A percentile compares a stretch with the other conserved stretches of the same genome.
Evolutionary conservation across 2,797 vertebrate species (phyloP).

Genomic region (Acridotheres tristis): DNA sequence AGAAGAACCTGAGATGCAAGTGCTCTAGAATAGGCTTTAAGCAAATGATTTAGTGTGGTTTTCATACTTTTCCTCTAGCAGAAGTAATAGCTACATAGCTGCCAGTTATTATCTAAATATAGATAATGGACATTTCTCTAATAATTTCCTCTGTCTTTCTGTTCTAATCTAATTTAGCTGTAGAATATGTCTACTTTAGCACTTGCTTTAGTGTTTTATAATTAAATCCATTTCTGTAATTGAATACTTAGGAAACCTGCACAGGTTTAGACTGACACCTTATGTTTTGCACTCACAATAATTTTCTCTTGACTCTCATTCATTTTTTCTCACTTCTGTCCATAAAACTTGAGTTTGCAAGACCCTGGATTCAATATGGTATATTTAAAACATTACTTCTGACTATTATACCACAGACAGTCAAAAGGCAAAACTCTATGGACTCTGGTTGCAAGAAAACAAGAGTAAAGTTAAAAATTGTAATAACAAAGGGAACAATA

Average conservation of each 20-base stretch:
- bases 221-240: conserved; percentile 28
- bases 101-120: background rate
- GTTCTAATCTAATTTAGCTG: background rate
- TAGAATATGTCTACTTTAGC: background rate
- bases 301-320: background rate
- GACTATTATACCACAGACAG: background rate
- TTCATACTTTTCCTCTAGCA: background rate
- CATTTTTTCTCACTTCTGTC: background rate
- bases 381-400: background rate
- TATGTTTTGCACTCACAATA: background rate
- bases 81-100: background rate
- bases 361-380: background rate
- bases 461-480: background rate
- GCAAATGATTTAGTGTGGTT: background rate
- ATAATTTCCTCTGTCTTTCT: background rate
- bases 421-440: background rate
- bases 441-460: background rate
- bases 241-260: background rate
- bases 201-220: background rate
- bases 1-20: background rate
- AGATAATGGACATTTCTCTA: conserved; percentile 6
- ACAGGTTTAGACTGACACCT: background rate
- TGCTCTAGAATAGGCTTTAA: background rate
- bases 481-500: background rate
- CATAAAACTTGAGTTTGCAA: background rate